Evolutionary conservation across 1,140 invertebrate species (phyloP), one percentile per base, ranked within the genome.

Genomic region (Drosophila serrata): DNA sequence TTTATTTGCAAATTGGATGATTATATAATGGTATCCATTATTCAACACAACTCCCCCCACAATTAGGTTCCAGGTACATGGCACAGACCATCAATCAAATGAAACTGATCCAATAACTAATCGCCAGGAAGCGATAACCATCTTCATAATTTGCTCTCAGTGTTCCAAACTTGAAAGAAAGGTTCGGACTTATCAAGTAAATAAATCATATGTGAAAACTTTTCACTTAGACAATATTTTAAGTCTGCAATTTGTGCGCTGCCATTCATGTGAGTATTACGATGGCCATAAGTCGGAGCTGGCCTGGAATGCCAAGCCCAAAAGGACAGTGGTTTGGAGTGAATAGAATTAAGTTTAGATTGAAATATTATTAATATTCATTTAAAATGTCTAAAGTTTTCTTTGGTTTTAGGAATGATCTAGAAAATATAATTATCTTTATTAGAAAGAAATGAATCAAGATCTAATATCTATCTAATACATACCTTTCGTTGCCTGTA

Each of bases 211-310:
- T 75, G 64, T 64, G 61, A 74, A 84, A 87, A 87, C 80, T 87
- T 87, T 87, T 88, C 84, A 90, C 84, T 88, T 88, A 75, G 76
- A 82, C 72, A 75, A 84, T 80, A 87, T 80, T 87, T 82, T 80
- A 64, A 63, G 63, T 79, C 56, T 82, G 40, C 43, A 69, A 82
- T 82, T 75, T 82, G 73, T 76, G 53, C 40, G 69, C 55, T 68
- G 65, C 68, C 67, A 70, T 70, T 70, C 64, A 67, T 58, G 45
- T 12, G 29, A 35, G 13, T 65, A 75, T 82, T 88, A 88, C 63
- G 65, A 73, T 65, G 46, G 65, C 60, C 84, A 79, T 88, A 82
- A 88, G 82, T 84, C 80, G 73, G 55, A 56, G 48, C 55, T 31
- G 15, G 43, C 35, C 75, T 63, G 51, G 51, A 49, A 82, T 56